phyloP scores from a whole-genome alignment of 2,888 invertebrate genomes.

The Catocala fraxini region DNA sequence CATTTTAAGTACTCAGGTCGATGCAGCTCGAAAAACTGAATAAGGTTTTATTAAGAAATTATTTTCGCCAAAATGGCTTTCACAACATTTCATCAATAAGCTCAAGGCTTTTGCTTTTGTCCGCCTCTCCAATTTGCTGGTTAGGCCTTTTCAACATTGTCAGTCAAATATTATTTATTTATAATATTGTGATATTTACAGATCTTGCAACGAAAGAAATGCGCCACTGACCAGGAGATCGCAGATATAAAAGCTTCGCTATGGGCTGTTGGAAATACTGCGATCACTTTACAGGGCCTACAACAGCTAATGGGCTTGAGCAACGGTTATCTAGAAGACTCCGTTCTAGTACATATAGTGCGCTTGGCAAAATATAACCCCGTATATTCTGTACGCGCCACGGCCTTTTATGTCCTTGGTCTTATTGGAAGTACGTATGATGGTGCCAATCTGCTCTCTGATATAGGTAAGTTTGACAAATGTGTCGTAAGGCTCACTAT shows the following conservation, averaged over 20 bases:
- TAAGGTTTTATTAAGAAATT: too few species aligned
- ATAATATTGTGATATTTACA: constrained; percentile 33
- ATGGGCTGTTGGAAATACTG: constrained; percentile 96
- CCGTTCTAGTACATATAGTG: constrained; percentile 81
- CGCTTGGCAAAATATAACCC: constrained; percentile 92
- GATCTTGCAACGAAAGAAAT: constrained; percentile 84
- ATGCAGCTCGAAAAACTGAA: too few species aligned
- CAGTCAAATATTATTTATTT: too few species aligned
- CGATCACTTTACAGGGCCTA: constrained; percentile 92
- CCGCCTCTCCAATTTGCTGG: too few species aligned
- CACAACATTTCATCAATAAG: too few species aligned
- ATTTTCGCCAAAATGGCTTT: too few species aligned
- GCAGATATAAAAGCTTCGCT: constrained; percentile 94
- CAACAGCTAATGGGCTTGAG: constrained; percentile 89
- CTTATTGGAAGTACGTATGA: constrained; percentile 94
- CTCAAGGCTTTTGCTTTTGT: too few species aligned
- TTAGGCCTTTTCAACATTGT: too few species aligned
- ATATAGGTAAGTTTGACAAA: constrained; percentile 85
- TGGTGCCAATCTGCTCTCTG: constrained; percentile 93
- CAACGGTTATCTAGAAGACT: constrained; percentile 74
- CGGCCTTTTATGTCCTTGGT: constrained; percentile 95
- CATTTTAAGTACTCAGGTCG: too few species aligned
- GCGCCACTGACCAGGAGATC: constrained; percentile 90
- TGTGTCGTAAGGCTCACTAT: too few species aligned
- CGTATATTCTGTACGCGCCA: constrained; percentile 96